phyloP scores from a whole-genome alignment of 2,113 vertebrate genomes.

The Nothocercus nigrocapillus region DNA sequence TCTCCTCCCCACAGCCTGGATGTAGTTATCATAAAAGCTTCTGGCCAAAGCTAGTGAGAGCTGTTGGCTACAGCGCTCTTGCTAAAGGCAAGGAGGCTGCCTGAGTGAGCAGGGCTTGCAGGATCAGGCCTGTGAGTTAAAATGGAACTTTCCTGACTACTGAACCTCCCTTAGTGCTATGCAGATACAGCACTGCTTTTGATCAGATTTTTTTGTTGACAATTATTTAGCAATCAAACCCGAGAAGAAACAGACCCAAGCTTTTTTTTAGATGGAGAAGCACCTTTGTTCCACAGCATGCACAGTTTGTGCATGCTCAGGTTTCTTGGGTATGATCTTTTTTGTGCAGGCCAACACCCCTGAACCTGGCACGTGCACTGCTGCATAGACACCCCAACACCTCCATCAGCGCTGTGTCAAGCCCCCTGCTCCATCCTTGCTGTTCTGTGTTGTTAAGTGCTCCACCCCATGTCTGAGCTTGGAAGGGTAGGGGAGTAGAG shows the following conservation, averaged over 20 bases:
- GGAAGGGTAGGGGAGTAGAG: background rate
- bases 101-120: constrained; percentile 7
- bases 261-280: background rate
- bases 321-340: constrained; percentile 10
- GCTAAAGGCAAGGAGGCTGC: constrained; percentile 21
- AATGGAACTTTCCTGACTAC: constrained; percentile 10
- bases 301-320: background rate
- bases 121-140: constrained; percentile 25
- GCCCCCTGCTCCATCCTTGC: background rate
- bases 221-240: background rate
- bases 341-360: background rate
- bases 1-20: background rate
- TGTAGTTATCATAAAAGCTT: background rate
- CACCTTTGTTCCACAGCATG: background rate
- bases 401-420: background rate
- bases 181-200: constrained; percentile 1
- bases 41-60: background rate
- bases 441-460: background rate
- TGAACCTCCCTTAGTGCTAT: background rate
- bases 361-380: background rate
- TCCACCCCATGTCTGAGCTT: background rate
- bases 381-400: background rate
- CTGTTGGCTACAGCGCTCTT: constrained; percentile 6
- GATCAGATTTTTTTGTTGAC: background rate
- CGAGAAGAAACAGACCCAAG: background rate